phyloP scores from a whole-genome alignment of 2,797 vertebrate species.

The Emys orbicularis region DNA sequence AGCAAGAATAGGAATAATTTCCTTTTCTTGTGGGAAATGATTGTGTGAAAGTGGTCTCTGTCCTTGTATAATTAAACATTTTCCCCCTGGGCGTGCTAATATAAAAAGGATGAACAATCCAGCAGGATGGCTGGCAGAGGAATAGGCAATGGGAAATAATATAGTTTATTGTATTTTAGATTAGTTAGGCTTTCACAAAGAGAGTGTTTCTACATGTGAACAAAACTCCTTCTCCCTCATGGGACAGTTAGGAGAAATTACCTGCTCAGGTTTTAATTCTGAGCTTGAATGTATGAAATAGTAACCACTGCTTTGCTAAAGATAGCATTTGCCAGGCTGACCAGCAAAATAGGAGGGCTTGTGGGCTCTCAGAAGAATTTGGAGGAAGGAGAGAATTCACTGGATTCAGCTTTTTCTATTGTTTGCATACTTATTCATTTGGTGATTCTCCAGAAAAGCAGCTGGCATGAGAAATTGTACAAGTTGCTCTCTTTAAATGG shows the following conservation, averaged over 20 bases:
- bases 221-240: slow-evolving; percentile 21
- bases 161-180: not conserved
- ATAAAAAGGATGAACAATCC: not conserved
- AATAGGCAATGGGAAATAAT: slow-evolving; percentile 30
- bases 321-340: not conserved
- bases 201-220: not conserved
- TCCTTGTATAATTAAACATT: not conserved
- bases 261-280: slow-evolving; percentile 59
- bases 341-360: slow-evolving; percentile 33
- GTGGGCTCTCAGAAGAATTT: slow-evolving; percentile 10
- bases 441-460: slow-evolving; percentile 15
- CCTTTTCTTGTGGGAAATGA: not conserved
- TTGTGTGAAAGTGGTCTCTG: not conserved
- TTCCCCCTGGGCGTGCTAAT: not conserved
- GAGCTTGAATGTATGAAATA: slow-evolving; percentile 53
- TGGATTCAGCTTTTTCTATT: slow-evolving; percentile 37
- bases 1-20: not conserved
- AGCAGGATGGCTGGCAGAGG: not conserved
- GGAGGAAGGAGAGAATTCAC: slow-evolving; percentile 11
- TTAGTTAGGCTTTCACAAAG: slow-evolving; percentile 28
- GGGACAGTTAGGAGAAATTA: slow-evolving; percentile 38
- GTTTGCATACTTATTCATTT: slow-evolving; percentile 1
- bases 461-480: slow-evolving; percentile 3
- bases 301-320: slow-evolving; percentile 46
- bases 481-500: slow-evolving; percentile 43